Conservation (phyloP, 2,113 vertebrate species). For the Phycodurus eques region DNA sequence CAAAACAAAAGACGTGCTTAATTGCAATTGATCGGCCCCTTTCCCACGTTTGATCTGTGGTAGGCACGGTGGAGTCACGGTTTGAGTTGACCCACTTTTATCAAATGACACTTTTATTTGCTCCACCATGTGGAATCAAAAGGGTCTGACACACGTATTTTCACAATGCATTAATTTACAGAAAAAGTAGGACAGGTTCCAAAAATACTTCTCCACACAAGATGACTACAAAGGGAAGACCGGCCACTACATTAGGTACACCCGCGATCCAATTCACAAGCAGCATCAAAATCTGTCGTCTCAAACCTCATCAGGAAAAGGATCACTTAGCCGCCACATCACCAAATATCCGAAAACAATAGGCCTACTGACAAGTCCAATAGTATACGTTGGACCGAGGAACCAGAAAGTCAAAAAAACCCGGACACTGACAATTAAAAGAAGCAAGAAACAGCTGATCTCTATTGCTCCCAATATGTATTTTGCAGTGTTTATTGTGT, state of each 20-base stretch:
- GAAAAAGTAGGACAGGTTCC: neutral
- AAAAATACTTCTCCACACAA: neutral
- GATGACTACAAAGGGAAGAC: neutral
- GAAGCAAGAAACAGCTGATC: too few relatives aligned
- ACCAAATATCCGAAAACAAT: too few relatives aligned
- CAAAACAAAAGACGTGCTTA: conserved; percentile 58
- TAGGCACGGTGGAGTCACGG: conserved; percentile 13
- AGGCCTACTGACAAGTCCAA: too few relatives aligned
- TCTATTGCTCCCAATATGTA: too few relatives aligned
- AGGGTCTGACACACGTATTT: neutral
- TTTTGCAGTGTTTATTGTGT: too few relatives aligned
- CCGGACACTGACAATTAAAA: too few relatives aligned
- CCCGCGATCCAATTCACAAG: neutral
- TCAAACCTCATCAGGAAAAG: too few relatives aligned
- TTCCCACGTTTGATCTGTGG: conserved; percentile 62
- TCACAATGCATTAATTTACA: neutral
- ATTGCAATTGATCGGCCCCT: conserved; percentile 57
- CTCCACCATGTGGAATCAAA: conserved; percentile 10
- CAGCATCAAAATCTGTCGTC: neutral
- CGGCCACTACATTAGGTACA: too few relatives aligned
- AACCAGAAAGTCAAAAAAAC: too few relatives aligned
- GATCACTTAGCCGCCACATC: too few relatives aligned
- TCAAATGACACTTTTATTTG: conserved; percentile 38
- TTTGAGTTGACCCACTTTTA: conserved; percentile 48
- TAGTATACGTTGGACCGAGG: too few relatives aligned